Evolutionary conservation across 2,113 vertebrate species (phyloP).

Genomic region (Caretta caretta): DNA sequence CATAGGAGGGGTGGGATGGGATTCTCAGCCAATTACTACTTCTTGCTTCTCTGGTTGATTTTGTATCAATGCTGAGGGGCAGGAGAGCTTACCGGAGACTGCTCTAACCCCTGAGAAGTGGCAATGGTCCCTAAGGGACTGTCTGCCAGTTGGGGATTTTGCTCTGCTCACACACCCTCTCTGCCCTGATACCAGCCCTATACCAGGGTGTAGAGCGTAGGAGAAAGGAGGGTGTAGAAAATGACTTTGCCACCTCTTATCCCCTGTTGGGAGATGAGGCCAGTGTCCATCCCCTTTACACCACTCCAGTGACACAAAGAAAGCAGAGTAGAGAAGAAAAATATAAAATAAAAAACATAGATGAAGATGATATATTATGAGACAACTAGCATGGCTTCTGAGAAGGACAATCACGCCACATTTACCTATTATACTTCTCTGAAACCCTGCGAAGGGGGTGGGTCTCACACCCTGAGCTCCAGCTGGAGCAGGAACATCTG

Average conservation of each 20-base stretch:
- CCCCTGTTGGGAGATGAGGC: neutral
- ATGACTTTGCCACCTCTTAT: fast-evolving
- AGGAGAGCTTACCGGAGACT: neutral
- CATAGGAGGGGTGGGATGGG: conserved; percentile 55
- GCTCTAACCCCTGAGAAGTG: neutral
- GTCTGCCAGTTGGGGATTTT: neutral
- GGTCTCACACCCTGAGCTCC: neutral
- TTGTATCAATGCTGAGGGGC: conserved; percentile 17
- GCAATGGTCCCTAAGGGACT: neutral
- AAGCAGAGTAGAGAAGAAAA: neutral
- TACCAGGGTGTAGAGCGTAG: neutral
- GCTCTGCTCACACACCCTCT: neutral
- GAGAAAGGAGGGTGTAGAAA: neutral
- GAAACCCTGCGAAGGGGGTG: neutral
- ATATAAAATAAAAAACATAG: too few species aligned
- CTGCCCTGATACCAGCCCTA: neutral
- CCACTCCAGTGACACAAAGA: neutral
- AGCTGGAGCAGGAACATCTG: neutral
- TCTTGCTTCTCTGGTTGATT: conserved; percentile 46
- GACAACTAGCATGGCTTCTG: neutral
- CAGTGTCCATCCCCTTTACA: neutral
- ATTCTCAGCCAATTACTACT: conserved; percentile 39
- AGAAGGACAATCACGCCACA: neutral
- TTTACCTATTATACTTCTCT: neutral
- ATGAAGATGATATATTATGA: too few species aligned